Percentiles rank a stretch among this genome's conserved stretches.
Evolutionary conservation across 1,140 invertebrate species (phyloP).

Genomic region (Zaprionus kolodkinae): DNA sequence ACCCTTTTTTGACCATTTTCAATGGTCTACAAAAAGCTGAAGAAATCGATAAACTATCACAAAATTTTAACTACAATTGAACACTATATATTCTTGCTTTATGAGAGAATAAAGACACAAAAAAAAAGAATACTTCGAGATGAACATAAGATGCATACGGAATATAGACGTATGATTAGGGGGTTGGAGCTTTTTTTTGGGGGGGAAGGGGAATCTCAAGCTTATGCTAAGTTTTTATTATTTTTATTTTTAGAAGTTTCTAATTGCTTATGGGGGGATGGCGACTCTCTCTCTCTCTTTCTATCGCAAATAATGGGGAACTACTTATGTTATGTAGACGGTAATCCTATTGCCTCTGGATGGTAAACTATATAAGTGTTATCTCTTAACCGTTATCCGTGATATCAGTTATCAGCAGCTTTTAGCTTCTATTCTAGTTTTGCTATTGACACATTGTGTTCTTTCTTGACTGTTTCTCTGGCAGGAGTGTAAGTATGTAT

Average conservation of each 20-base stretch:
- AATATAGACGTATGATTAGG: background rate
- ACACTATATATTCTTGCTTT: slow-evolving; percentile 63
- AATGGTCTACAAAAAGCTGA: slow-evolving; percentile 4
- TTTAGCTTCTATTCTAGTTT: slow-evolving; percentile 56
- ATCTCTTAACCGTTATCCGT: slow-evolving; percentile 3
- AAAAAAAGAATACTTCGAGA: slow-evolving; percentile 10
- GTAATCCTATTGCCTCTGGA: slow-evolving; percentile 25
- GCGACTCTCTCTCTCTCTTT: too few species aligned
- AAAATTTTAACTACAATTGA: slow-evolving; percentile 70
- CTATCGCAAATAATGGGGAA: background rate
- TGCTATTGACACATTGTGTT: slow-evolving; percentile 12
- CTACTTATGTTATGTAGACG: slow-evolving; percentile 9
- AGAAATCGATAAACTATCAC: slow-evolving; percentile 66
- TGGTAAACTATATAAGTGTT: slow-evolving; percentile 50
- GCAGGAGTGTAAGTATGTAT: slow-evolving; percentile 6
- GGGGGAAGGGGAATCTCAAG: slow-evolving; percentile 10
- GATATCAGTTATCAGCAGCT: slow-evolving; percentile 59
- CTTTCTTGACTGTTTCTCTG: slow-evolving; percentile 9
- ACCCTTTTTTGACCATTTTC: too few species aligned
- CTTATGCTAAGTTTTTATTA: slow-evolving; percentile 17
- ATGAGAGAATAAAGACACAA: slow-evolving; percentile 36
- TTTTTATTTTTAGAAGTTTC: background rate
- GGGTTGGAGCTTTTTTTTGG: background rate
- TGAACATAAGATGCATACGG: slow-evolving; percentile 1
- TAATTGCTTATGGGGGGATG: background rate